Evolutionary conservation across 2,888 invertebrate genomes (phyloP), one percentile per base, ranked within the genome.

Genomic region (Timandra comae): DNA sequence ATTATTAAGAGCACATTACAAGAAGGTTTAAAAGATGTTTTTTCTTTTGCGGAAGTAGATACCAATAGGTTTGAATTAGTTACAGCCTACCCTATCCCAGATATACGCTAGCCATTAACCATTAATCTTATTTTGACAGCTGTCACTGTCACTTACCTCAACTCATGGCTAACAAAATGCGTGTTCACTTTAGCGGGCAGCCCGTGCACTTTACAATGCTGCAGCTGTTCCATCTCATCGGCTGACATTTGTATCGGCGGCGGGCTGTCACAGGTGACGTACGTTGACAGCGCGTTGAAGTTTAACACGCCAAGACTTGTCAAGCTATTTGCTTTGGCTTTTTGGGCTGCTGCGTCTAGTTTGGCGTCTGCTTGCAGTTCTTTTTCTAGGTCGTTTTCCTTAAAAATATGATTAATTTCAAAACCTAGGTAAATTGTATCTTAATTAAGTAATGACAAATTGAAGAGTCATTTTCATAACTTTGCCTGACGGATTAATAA

Each of bases 211-310:
- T 92, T 92, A 31, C 92, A 89, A 40, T 88, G 84, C 49, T 93
- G 93, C 33, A 95, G 61, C 55, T 93, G 91, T 0, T 88, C 88
- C 48, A 91, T 86, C 63, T 95, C 95, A 13, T 94, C 94, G 0
- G 89, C 88, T 0, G 93, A 90, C 87, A 94, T 91, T 57, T 93
- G 91, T 53, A 94, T 86, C 1, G 94, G 94, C 23, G 93, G 91
- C 0, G 94, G 94, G 49, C 93, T 93, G 61, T 94, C 94, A 51
- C 94, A 94, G 19, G 91, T 90, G 26, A 92, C 90, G 54, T 91
- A 91, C 0, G 89, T 88, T 0, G 88, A 88, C 3, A 90, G 63
- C 4, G 86, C 84, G 51, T 86, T 82, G 63, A 86, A 82, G 56
- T 86, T 86, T 12, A 86, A 37, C 0, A 85, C 54, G 0, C 85